Percentiles rank a stretch among this genome's conserved stretches.
phyloP scores from a whole-genome alignment of 2,888 invertebrate species.

The Rhamphomyia laevipes region DNA sequence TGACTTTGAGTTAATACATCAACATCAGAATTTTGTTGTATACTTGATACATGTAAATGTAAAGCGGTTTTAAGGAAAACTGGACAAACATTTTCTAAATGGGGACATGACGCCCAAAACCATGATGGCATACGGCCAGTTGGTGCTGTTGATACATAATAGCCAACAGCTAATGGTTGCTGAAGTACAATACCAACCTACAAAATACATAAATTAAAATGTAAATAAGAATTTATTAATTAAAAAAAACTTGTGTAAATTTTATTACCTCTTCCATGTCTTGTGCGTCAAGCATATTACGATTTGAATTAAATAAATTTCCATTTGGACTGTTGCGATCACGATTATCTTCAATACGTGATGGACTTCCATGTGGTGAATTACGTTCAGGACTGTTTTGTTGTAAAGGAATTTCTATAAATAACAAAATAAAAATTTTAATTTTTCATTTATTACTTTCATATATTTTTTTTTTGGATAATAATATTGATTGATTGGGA shows the following conservation, averaged over 20 bases:
- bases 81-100: conserved; percentile 82
- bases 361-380: conserved; percentile 45
- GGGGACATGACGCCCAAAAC: conserved; percentile 97
- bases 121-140: conserved; percentile 87
- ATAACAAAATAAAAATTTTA: conserved; percentile 5
- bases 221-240: not conserved
- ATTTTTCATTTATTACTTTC: too few relatives aligned
- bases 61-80: conserved; percentile 92
- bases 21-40: conserved; percentile 79
- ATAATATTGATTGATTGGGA: not conserved
- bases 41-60: conserved; percentile 83
- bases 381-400: conserved; percentile 45
- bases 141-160: conserved; percentile 93
- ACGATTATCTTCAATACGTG: conserved; percentile 36
- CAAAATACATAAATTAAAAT: conserved; percentile 1
- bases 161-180: conserved; percentile 96
- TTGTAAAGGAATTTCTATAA: conserved; percentile 31
- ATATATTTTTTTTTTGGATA: not conserved
- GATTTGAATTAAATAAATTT: conserved; percentile 34
- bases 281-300: conserved; percentile 25
- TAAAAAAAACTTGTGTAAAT: too few relatives aligned
- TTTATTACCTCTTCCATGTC: conserved; percentile 34
- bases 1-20: conserved; percentile 65
- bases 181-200: conserved; percentile 84
- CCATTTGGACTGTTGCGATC: conserved; percentile 42